Base-by-base conservation (phyloP, 2,113 vertebrate genomes). In the Rhegmatorhina hoffmannsi region DNA sequence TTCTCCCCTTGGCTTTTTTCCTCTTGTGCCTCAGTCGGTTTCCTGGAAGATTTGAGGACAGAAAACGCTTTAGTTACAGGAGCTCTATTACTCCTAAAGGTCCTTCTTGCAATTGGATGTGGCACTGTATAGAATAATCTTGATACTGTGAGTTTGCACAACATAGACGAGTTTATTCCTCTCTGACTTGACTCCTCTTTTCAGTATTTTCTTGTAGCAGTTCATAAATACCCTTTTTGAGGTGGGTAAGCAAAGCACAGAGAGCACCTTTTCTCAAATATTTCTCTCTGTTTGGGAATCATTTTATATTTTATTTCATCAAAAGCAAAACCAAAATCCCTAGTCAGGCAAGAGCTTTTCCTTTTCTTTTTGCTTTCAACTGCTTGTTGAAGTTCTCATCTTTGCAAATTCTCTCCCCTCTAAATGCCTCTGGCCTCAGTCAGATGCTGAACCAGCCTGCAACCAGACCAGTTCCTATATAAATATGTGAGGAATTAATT, bases 41-140 rank as follows among this genome's bases (percentile, higher is more conserved):
- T 86, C 83, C 66, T 97, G 70, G 75, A 96, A 96, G 92, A 96
- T 87, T 49, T 49, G 77, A 97, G 87, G 90, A 84, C 59, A 93
- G 95, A 76, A 96, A 97, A 50, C 95, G 43, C 59, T 97, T 97
- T 96, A 59, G 84, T 93, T 92, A 25, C 73, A 78, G 95, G 87
- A 95, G 95, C 95, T 97, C 96, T 60, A 3, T 97, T 97, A 93
- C 97, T 89, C 53, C 93, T 93, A 87, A 89, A 15, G 0, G 25
- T 58, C n/a, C 59, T 68, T 87, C 68, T 60, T 72, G 70, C 90
- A 60, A 97, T 97, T 73, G 89, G 56, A 88, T 85, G 78, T 97
- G 97, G 93, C 97, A 97, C 53, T 17, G 24, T 3, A 15, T 47
- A 21, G 74, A 92, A 92, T 94, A 92, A 97, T 95, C 93, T 89